A percentile compares a stretch with the other conserved stretches of the same genome.
Evolutionary conservation across 2,888 invertebrate genomes (phyloP).

Genomic region (Sthenelais limicola): DNA sequence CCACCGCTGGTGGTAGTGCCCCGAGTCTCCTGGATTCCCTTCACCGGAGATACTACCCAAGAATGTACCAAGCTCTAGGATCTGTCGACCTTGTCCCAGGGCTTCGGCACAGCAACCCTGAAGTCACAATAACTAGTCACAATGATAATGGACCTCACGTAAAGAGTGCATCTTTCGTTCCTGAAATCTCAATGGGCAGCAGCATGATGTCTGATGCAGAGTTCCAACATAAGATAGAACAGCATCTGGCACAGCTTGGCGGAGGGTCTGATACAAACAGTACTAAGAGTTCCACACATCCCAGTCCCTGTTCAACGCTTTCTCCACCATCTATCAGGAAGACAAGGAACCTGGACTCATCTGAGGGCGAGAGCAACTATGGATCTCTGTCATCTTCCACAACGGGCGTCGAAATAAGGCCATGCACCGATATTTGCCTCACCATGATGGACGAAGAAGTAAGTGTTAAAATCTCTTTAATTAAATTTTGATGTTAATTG

Average conservation of each 20-base stretch:
- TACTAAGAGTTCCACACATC: neutral
- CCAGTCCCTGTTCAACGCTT: conserved; percentile 3
- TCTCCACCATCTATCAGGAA: conserved; percentile 3
- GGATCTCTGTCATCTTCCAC: conserved; percentile 26
- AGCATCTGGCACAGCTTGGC: too few species aligned
- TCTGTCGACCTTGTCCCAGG: too few species aligned
- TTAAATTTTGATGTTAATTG: too few species aligned
- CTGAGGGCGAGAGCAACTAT: conserved; percentile 24
- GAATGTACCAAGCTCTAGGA: conserved; percentile 34
- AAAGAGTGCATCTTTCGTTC: conserved; percentile 21
- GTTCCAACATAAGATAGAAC: too few species aligned
- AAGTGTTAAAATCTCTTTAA: too few species aligned
- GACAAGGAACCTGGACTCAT: conserved; percentile 11
- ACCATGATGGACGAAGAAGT: neutral
- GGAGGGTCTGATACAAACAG: too few species aligned
- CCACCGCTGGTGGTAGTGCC: conserved; percentile 1
- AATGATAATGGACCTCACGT: conserved; percentile 4
- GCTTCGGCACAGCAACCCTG: conserved; percentile 28
- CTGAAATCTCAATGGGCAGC: too few species aligned
- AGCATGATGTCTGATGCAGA: too few species aligned
- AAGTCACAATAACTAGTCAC: neutral
- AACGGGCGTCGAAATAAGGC: neutral
- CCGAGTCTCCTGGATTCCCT: conserved; percentile 8
- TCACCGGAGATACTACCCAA: conserved; percentile 27
- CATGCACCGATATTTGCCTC: neutral